Conservation (phyloP, 1,140 invertebrate species). For the Tetramorium parvispinum region DNA sequence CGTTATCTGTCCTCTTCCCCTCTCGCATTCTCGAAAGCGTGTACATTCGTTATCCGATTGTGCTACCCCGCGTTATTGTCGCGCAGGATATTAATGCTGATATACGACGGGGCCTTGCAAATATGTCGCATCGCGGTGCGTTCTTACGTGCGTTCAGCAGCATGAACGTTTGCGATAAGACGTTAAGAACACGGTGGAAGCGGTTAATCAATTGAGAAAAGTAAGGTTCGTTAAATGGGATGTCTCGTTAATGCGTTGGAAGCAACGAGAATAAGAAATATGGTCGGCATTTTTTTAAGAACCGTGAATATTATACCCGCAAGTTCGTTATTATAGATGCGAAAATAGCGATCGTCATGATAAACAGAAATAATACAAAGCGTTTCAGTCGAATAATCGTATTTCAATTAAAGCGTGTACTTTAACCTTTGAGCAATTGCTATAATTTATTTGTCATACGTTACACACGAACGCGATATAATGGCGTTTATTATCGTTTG, state of each 20-base stretch:
- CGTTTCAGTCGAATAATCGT: background rate
- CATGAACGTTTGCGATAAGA: background rate
- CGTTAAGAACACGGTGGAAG: background rate
- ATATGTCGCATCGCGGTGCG: constrained; percentile 9
- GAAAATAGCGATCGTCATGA: background rate
- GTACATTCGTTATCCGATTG: constrained; percentile 60
- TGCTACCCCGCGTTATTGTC: constrained; percentile 54
- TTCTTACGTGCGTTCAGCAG: constrained; percentile 8
- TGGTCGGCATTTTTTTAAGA: background rate
- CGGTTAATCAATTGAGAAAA: constrained; percentile 30
- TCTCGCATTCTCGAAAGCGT: constrained; percentile 51
- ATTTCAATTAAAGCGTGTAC: background rate
- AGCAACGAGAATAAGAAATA: background rate
- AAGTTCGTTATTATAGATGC: background rate
- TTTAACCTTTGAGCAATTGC: background rate
- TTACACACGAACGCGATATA: background rate
- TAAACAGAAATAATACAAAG: background rate
- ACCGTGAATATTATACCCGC: background rate
- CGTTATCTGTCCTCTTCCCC: constrained; percentile 7
- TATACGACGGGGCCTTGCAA: constrained; percentile 45
- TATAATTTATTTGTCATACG: background rate
- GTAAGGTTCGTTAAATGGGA: constrained; percentile 14
- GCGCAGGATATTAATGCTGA: constrained; percentile 68
- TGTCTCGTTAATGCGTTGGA: constrained; percentile 1
- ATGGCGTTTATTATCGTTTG: constrained; percentile 5